These are phyloP conservation scores for Timema cristinae DNA, from an alignment of 2,888 invertebrate genomes.

Conservation along the genomic window DNA sequence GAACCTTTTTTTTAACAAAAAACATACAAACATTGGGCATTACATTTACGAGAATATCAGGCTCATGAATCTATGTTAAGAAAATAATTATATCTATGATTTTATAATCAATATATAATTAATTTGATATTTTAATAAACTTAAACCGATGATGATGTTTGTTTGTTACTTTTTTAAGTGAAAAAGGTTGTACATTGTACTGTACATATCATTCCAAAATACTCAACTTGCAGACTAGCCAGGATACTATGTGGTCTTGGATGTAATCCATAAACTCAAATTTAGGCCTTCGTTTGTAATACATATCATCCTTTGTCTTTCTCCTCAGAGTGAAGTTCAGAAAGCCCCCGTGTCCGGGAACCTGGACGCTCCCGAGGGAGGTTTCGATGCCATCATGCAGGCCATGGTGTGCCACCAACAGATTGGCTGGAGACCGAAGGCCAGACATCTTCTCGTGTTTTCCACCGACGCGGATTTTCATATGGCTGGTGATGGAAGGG, in stretches of 20 bases:
- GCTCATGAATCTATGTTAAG: too few species aligned
- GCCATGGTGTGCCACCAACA: constrained; percentile 64
- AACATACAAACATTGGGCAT: too few species aligned
- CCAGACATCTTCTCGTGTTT: constrained; percentile 71
- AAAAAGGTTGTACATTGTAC: background rate
- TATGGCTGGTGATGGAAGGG: constrained; percentile 74
- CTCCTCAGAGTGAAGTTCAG: constrained; percentile 39
- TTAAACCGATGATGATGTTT: too few species aligned
- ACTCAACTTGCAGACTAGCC: too few species aligned
- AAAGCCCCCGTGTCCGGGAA: constrained; percentile 52
- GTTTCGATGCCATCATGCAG: constrained; percentile 85
- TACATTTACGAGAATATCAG: too few species aligned
- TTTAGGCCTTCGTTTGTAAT: background rate
- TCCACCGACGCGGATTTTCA: constrained; percentile 77
- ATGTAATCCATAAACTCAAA: background rate
- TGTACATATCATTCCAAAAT: background rate
- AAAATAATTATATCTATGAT: too few species aligned
- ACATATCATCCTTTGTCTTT: background rate
- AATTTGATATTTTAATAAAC: too few species aligned
- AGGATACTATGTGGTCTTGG: background rate
- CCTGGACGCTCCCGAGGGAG: constrained; percentile 73
- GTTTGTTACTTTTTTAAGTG: too few species aligned
- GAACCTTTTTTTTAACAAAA: too few species aligned
- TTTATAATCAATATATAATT: too few species aligned
- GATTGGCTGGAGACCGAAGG: constrained; percentile 74